Percentiles rank a stretch among this genome's conserved stretches.
phyloP scores from a whole-genome alignment of 1,140 invertebrate genomes.

The Zaprionus tsacasi region DNA sequence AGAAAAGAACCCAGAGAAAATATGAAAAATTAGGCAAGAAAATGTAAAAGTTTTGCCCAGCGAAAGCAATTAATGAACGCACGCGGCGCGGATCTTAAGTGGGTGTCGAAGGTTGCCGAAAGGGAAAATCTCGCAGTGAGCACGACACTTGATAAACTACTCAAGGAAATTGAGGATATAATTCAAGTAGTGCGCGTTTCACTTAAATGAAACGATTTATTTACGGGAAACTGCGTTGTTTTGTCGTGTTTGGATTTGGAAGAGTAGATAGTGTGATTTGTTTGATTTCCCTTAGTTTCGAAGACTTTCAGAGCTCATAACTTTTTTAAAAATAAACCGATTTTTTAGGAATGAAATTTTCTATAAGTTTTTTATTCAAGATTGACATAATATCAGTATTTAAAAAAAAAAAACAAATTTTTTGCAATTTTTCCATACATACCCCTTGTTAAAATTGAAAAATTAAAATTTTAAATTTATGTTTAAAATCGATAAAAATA shows the following conservation, averaged over 20 bases:
- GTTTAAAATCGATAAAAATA: not conserved
- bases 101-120: slow-evolving; percentile 22
- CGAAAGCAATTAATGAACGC: slow-evolving; percentile 64
- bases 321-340: not conserved
- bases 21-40: slow-evolving; percentile 67
- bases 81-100: slow-evolving; percentile 27
- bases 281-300: not conserved
- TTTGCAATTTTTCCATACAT: too few species aligned
- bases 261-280: not conserved
- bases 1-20: slow-evolving; percentile 21
- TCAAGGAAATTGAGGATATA: slow-evolving; percentile 10
- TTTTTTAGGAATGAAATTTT: not conserved
- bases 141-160: slow-evolving; percentile 40
- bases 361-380: not conserved
- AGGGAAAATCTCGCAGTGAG: slow-evolving; percentile 32
- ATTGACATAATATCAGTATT: not conserved
- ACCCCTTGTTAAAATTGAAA: not conserved
- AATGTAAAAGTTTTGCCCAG: slow-evolving; percentile 43
- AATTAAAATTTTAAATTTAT: not conserved
- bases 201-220: not conserved
- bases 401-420: too few species aligned
- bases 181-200: slow-evolving; percentile 2
- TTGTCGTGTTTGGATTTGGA: not conserved
- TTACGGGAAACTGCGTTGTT: not conserved
- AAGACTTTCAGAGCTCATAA: not conserved